Conservation (phyloP, 1,140 invertebrate genomes). For the Batillaria attramentaria region DNA sequence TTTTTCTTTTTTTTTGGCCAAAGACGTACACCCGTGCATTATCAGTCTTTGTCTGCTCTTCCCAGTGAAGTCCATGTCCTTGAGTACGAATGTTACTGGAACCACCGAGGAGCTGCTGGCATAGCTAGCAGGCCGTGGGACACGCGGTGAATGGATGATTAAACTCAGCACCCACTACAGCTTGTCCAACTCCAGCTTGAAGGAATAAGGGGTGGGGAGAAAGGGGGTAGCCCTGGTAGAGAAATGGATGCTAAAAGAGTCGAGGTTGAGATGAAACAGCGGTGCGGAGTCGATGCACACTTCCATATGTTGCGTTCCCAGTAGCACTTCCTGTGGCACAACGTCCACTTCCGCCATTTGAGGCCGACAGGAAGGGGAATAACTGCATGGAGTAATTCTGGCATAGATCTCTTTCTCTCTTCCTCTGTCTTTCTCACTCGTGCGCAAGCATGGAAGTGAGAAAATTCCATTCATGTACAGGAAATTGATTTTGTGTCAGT, state of each 20-base stretch:
- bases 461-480: too few species aligned
- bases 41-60: background rate
- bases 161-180: too few species aligned
- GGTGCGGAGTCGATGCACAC: background rate
- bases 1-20: too few species aligned
- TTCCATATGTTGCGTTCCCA: background rate
- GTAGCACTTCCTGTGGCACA: background rate
- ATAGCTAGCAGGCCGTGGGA: background rate
- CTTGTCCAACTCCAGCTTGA: too few species aligned
- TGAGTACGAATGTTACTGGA: background rate
- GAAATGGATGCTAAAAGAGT: constrained; percentile 15
- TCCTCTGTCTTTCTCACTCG: background rate
- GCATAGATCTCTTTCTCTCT: background rate
- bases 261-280: background rate
- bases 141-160: background rate
- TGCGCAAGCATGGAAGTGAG: too few species aligned
- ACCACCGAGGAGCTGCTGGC: background rate
- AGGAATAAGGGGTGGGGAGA: background rate
- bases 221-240: background rate
- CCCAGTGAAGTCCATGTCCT: background rate
- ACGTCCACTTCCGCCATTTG: background rate
- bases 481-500: too few species aligned
- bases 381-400: background rate
- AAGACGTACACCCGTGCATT: background rate
- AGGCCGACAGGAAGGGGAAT: background rate